Base-by-base conservation (phyloP, 2,888 invertebrate genomes). In the Sclerodermus sp. region DNA sequence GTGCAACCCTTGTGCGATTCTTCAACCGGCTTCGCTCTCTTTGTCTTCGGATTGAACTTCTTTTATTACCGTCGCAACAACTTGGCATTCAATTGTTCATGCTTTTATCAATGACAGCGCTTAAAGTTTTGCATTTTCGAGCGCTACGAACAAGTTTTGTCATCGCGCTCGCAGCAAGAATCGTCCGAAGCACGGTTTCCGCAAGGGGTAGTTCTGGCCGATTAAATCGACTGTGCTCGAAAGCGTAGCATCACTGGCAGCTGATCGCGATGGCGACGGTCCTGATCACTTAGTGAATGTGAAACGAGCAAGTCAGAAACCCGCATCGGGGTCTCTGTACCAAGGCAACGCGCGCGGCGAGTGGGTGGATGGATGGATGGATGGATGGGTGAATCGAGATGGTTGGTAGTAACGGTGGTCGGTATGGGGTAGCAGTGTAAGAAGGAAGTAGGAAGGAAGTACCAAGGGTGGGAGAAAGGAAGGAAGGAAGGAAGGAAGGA, bases 281-380 rank as follows among this genome's bases (percentile, higher is more conserved):
- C 45, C 49, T 53, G 60, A 61, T 60, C 52, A 58, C 51, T 58
- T 66, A 54, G 66, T 71, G 72, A 74, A 74, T 71, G 71, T 74
- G 73, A 71, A 71, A 52, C 63, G 62, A 62, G 60, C 64, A 64
- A 68, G 66, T 62, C 58, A 61, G 64, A 60, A 68, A 58, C 68
- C 72, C 72, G 68, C 65, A 71, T 71, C 65, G 63, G 56, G 45
- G 67, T 60, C 61, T 53, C 56, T 62, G 50, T 57, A 60, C 59
- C 57, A 55, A 62, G 59, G 60, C 57, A 62, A 58, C 51, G 42
- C 55, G 55, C 30, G 8, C n/a, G n/a, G n/a, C n/a, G n/a, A n/a
- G n/a, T n/a, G n/a, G 30, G 30, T 30, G 30, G 30, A 30, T 30
- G 30, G 30, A 30, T 9, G 30, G 10, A 10, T 9, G 8, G 30